Evolutionary conservation across 2,113 vertebrate species (phyloP).

Genomic region (Rhineura floridana): DNA sequence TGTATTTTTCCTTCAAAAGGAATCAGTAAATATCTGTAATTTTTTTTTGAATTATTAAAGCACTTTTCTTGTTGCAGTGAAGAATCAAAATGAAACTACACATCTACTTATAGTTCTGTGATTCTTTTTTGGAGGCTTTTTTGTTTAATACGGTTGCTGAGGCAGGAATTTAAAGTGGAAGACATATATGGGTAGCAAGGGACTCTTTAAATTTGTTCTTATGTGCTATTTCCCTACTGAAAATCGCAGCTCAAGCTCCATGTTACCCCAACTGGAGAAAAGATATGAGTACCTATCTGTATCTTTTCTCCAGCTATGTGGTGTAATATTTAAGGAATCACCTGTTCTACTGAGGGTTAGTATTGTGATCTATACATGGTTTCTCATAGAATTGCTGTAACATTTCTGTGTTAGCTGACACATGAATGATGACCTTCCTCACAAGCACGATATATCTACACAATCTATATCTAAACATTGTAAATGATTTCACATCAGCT

Average conservation of each 20-base stretch:
- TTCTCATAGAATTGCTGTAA: background rate
- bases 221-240: too few species aligned
- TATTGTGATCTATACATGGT: background rate
- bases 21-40: background rate
- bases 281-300: background rate
- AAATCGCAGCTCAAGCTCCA: background rate
- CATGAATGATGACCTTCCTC: background rate
- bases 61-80: background rate
- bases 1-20: constrained; percentile 14
- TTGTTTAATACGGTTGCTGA: background rate
- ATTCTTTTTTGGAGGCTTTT: constrained; percentile 1
- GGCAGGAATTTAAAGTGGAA: background rate
- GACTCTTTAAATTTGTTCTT: background rate
- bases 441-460: background rate
- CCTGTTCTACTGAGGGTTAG: constrained; percentile 8
- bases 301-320: constrained; percentile 21
- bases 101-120: background rate
- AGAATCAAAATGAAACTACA: background rate
- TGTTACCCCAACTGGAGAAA: background rate
- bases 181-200: background rate
- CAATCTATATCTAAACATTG: background rate
- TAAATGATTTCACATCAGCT: background rate
- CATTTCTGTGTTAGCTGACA: constrained; percentile 5
- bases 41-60: constrained; percentile 29
- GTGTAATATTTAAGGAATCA: constrained; percentile 16